Evolutionary conservation across 2,113 vertebrate species (phyloP).

Genomic region (Chaenogobius annularis): DNA sequence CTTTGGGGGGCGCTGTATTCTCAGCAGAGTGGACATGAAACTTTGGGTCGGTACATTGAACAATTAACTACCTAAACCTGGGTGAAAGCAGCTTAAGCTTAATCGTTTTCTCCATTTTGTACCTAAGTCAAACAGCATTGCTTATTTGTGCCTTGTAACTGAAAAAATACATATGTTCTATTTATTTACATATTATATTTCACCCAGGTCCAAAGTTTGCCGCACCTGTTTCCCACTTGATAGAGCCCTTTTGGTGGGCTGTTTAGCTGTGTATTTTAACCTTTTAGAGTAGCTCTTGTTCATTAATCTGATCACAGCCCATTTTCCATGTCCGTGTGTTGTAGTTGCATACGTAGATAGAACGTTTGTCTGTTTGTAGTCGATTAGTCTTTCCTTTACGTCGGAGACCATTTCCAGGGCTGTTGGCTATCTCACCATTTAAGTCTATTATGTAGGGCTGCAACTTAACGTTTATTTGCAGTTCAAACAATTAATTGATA

Average conservation of each 20-base stretch:
- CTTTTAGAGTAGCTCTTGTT: slow-evolving; percentile 13
- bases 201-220: slow-evolving; percentile 48
- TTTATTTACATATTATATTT: slow-evolving; percentile 6
- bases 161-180: background rate
- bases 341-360: background rate
- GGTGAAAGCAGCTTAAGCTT: slow-evolving; percentile 31
- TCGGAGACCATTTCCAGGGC: background rate
- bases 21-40: slow-evolving; percentile 67
- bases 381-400: slow-evolving; percentile 3
- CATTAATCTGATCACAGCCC: background rate
- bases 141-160: background rate
- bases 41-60: slow-evolving; percentile 64
- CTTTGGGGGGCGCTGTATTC: slow-evolving; percentile 67
- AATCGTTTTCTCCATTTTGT: background rate
- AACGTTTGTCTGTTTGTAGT: slow-evolving; percentile 2
- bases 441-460: too few relatives aligned
- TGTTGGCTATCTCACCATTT: background rate
- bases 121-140: background rate
- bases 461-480: too few relatives aligned
- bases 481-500: too few relatives aligned
- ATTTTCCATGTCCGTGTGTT: slow-evolving; percentile 1
- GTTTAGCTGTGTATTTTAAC: background rate
- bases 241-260: background rate
- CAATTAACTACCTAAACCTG: slow-evolving; percentile 38
- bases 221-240: slow-evolving; percentile 1